These are phyloP conservation scores for Crepidodera aurea DNA, from an alignment of 2,888 invertebrate species.

Conservation along the genomic window DNA sequence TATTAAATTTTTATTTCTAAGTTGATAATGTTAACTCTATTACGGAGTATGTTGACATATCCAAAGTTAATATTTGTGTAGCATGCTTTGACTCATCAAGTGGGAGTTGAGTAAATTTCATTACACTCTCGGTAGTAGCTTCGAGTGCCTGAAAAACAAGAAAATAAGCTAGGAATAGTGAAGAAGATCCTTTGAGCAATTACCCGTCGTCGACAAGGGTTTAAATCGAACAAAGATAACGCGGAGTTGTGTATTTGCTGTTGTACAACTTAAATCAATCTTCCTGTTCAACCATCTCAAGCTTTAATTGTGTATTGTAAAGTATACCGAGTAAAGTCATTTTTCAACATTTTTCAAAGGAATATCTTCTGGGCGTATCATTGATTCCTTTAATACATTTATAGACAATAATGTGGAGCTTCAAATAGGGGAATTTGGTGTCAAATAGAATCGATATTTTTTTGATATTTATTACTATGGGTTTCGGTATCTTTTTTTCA, in stretches of 20 bases:
- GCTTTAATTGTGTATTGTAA: not conserved
- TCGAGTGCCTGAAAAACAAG: slow-evolving; percentile 5
- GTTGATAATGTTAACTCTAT: not conserved
- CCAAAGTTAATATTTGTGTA: slow-evolving; percentile 12
- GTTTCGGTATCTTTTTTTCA: too few relatives aligned
- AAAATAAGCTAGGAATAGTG: slow-evolving; percentile 14
- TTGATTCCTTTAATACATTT: too few relatives aligned
- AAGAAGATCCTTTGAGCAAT: slow-evolving; percentile 20
- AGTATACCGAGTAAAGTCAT: not conserved
- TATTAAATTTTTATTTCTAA: not conserved
- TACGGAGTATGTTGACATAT: slow-evolving; percentile 5
- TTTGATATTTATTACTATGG: too few relatives aligned
- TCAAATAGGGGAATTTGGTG: too few relatives aligned
- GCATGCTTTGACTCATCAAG: slow-evolving; percentile 16
- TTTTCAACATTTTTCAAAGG: too few relatives aligned
- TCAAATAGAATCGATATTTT: too few relatives aligned
- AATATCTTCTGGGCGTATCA: too few relatives aligned
- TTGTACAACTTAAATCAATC: not conserved
- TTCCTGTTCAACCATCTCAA: not conserved
- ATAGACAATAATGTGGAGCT: too few relatives aligned
- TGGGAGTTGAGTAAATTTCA: slow-evolving; percentile 14
- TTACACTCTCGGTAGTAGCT: slow-evolving; percentile 5
- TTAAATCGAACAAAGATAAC: slow-evolving; percentile 7
- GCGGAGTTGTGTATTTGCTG: not conserved
- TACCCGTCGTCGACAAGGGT: not conserved